phyloP scores from a whole-genome alignment of 2,888 invertebrate genomes.

The Glyphotaelius pellucidus region DNA sequence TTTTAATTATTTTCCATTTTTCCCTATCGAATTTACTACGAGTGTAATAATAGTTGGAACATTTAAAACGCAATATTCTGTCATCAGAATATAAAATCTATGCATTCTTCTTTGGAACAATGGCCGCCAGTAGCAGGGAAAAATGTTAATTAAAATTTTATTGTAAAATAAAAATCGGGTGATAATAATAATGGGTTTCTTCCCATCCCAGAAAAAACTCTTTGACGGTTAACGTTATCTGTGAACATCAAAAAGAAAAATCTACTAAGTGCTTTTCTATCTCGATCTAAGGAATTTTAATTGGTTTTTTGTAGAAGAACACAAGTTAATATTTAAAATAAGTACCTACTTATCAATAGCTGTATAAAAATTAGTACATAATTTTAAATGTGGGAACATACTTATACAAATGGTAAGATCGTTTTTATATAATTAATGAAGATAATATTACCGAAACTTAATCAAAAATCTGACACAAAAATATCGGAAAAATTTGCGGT shows the following conservation, averaged over 20 bases:
- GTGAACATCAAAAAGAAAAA: not conserved
- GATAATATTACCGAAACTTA: no score
- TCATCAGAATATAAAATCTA: not conserved
- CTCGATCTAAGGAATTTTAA: not conserved
- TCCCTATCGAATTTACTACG: not conserved
- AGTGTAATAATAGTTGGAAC: not conserved
- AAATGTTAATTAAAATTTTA: constrained; percentile 62
- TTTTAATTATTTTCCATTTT: no score
- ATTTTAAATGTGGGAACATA: no score
- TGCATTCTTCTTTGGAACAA: not conserved
- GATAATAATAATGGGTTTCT: constrained; percentile 55
- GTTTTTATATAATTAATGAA: no score
- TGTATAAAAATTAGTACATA: no score
- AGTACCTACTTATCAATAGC: no score
- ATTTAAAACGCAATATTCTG: not conserved
- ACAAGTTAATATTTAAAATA: not conserved
- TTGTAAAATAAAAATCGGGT: constrained; percentile 58
- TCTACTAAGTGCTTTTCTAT: not conserved
- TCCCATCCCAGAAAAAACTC: constrained; percentile 54
- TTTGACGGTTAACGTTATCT: constrained; percentile 1
- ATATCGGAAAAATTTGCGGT: no score
- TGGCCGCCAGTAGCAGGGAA: constrained; percentile 6
- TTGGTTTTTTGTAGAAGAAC: not conserved
- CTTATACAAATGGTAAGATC: no score
- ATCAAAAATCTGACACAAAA: no score